Percentiles rank a stretch among this genome's conserved stretches.
phyloP scores from a whole-genome alignment of 2,888 invertebrate species.

The Pecten maximus region DNA sequence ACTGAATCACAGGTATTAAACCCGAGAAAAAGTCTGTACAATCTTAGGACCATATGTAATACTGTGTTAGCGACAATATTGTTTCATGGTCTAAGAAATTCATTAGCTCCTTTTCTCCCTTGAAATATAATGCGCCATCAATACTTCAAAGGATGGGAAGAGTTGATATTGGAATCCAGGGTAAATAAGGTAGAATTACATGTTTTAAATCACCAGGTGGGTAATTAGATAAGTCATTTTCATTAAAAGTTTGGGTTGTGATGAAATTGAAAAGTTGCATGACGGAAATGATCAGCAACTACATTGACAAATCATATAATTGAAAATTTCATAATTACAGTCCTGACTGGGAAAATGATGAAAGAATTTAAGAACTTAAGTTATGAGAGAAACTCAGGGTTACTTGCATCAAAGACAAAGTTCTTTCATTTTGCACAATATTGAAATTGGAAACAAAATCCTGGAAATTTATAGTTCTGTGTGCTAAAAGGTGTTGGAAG shows the following conservation, averaged over 20 bases:
- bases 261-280: constrained; percentile 28
- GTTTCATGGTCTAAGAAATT: neutral
- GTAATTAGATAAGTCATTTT: constrained; percentile 25
- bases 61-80: neutral
- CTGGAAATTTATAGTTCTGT: neutral
- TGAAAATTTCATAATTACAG: constrained; percentile 1
- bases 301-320: constrained; percentile 6
- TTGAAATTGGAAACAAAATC: neutral
- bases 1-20: neutral
- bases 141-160: neutral
- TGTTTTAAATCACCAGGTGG: neutral
- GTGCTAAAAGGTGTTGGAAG: neutral
- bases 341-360: neutral
- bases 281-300: neutral
- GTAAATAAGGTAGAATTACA: neutral
- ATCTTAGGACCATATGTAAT: neutral
- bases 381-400: neutral
- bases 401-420: neutral
- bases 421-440: neutral
- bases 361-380: neutral
- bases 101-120: neutral
- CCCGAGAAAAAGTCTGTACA: neutral
- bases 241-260: neutral
- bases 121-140: neutral
- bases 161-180: neutral